Evolutionary conservation across 2,888 invertebrate species (phyloP), one percentile per base, ranked within the genome.

Genomic region (Nomada flava): DNA sequence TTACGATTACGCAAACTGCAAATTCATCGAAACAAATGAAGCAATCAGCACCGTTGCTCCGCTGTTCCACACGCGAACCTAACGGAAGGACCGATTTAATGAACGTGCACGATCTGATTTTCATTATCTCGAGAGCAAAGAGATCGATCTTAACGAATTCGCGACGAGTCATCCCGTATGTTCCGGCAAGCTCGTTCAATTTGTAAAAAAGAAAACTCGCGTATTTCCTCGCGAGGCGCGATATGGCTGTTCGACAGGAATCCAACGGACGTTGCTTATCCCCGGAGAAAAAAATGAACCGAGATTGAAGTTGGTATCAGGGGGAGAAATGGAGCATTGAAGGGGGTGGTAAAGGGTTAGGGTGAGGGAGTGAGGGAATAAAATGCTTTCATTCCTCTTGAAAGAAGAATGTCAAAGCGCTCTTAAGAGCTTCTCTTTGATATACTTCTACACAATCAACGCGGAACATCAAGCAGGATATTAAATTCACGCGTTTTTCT

Each of bases 401-500:
- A 71, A 64, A 76, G 64, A 42, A 76, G 59, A 64, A 76, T 65
- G 71, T 76, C 76, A 76, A 76, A 76, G 71, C 71, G 71, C 57
- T 76, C 57, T 71, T 71, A 64, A 76, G 71, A 52, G 50, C 71
- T 47, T 29, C 55, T 42, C 76, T 76, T 71, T 76, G 64, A 71
- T 52, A 59, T 52, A 65, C 71, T 63, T 18, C 47, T 26, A 44
- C 52, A 59, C 26, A 64, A 76, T 64, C 64, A 52, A 42, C 47
- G 36, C 11, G 18, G 57, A 59, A 76, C 57, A 65, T 64, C 63
- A n/a, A 72, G 23, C 23, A 63, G 50, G 23, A 71, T 71, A 53
- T 71, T 70, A 70, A 70, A 70, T 47, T 70, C 69, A 57, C 69
- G 47, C 50, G 67, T 36, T 59, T 50, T 13, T 18, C 73, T 55